Conservation (phyloP, 2,888 invertebrate species). For the Catocala fraxini region DNA sequence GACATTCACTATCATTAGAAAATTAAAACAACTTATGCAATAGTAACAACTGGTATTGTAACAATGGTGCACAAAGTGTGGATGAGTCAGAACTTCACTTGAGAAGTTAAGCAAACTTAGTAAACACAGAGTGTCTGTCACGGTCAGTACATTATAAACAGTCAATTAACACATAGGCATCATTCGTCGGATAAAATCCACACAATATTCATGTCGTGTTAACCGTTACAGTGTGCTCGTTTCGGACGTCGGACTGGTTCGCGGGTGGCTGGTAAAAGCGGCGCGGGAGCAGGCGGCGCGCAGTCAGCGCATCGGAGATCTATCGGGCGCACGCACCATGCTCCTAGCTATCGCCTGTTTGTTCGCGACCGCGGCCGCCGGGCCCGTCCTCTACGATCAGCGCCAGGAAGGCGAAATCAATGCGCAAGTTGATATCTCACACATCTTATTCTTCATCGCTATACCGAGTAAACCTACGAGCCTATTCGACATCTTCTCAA, state of each 20-base stretch:
- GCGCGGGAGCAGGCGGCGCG: slow-evolving; percentile 68
- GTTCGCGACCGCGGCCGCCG: slow-evolving; percentile 65
- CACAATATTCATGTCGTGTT: slow-evolving; percentile 68
- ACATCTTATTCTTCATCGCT: slow-evolving; percentile 91
- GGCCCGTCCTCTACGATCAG: slow-evolving; percentile 88
- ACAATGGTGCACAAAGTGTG: neutral
- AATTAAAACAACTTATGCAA: slow-evolving; percentile 20
- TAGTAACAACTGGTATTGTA: neutral
- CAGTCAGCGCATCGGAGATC: slow-evolving; percentile 70
- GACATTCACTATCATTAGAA: slow-evolving; percentile 28
- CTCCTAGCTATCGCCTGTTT: slow-evolving; percentile 63
- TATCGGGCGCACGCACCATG: slow-evolving; percentile 75
- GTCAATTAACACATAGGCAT: slow-evolving; percentile 34
- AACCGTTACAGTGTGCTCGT: slow-evolving; percentile 85
- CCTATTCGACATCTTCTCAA: slow-evolving; percentile 54
- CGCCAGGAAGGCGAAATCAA: slow-evolving; percentile 93
- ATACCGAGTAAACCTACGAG: slow-evolving; percentile 74
- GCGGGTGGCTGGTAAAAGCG: slow-evolving; percentile 79
- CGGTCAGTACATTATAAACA: slow-evolving; percentile 32
- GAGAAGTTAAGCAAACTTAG: neutral
- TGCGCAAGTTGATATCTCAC: slow-evolving; percentile 91
- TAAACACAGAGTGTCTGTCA: slow-evolving; percentile 16
- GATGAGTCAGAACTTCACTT: too few relatives aligned
- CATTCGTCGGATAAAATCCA: slow-evolving; percentile 52
- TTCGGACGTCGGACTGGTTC: slow-evolving; percentile 78